A percentile compares a stretch with the other conserved stretches of the same genome.
Evolutionary conservation across 2,888 invertebrate genomes (phyloP).

Genomic region (Dione vanillae): DNA sequence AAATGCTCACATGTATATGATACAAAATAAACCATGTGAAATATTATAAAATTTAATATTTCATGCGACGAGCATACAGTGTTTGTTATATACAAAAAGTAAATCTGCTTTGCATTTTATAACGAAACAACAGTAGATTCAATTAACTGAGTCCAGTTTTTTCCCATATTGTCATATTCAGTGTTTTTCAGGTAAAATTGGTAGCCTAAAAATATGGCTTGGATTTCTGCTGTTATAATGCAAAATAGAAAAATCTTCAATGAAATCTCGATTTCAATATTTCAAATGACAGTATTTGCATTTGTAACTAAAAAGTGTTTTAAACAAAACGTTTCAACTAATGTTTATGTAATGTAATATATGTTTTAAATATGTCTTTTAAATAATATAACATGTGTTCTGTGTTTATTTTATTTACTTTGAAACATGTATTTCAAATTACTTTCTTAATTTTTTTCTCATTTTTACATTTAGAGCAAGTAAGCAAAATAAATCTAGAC

Average conservation of each 20-base stretch:
- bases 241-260: constrained; percentile 6
- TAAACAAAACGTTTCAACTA: background rate
- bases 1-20: too few species aligned
- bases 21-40: too few species aligned
- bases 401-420: too few species aligned
- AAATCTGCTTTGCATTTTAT: constrained; percentile 43
- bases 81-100: constrained; percentile 35
- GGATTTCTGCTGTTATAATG: constrained; percentile 3
- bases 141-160: constrained; percentile 39
- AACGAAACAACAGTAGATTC: constrained; percentile 42
- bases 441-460: too few species aligned
- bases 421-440: too few species aligned
- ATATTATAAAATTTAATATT: constrained; percentile 28
- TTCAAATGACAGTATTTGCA: constrained; percentile 1
- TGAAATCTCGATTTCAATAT: constrained; percentile 2
- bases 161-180: constrained; percentile 37
- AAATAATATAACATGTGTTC: too few species aligned
- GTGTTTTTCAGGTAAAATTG: constrained; percentile 37
- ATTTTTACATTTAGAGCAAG: too few species aligned
- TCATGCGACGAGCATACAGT: constrained; percentile 28
- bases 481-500: too few species aligned
- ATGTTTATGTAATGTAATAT: too few species aligned
- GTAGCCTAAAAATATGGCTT: constrained; percentile 21
- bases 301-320: background rate
- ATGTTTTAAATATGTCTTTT: too few species aligned